Conservation (phyloP, 1,140 invertebrate species). For the Drosophila lini region DNA sequence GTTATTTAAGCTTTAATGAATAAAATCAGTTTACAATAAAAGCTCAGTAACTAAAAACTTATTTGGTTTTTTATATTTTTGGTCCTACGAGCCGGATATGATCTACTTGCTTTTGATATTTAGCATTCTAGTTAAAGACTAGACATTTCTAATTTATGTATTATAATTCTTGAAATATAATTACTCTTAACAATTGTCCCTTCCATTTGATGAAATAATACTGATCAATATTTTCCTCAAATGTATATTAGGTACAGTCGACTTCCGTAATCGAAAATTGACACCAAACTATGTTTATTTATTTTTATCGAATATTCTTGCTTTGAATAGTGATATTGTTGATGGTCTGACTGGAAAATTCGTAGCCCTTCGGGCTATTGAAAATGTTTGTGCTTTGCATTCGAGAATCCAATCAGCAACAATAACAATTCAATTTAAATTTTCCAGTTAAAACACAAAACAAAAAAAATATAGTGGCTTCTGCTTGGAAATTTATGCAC, state of each 20-base stretch:
- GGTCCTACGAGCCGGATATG: background rate
- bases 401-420: conserved; percentile 48
- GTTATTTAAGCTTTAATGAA: background rate
- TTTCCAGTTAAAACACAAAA: background rate
- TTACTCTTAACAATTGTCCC: background rate
- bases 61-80: background rate
- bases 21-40: background rate
- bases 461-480: conserved; percentile 2
- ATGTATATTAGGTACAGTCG: background rate
- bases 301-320: conserved; percentile 25
- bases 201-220: too few species aligned
- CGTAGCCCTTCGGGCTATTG: conserved; percentile 32
- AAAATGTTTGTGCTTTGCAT: conserved; percentile 47
- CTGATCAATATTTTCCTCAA: too few species aligned
- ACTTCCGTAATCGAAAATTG: background rate
- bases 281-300: conserved; percentile 17
- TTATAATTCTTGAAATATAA: too few species aligned
- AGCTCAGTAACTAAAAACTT: background rate
- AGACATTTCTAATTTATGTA: too few species aligned
- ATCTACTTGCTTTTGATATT: too few species aligned
- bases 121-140: too few species aligned
- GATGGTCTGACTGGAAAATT: conserved; percentile 17
- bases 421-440: conserved; percentile 55
- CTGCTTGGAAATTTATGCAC: conserved; percentile 31
- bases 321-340: conserved; percentile 25